Evolutionary conservation across 1,140 invertebrate species (phyloP).

Genomic region (Nomia melanderi): DNA sequence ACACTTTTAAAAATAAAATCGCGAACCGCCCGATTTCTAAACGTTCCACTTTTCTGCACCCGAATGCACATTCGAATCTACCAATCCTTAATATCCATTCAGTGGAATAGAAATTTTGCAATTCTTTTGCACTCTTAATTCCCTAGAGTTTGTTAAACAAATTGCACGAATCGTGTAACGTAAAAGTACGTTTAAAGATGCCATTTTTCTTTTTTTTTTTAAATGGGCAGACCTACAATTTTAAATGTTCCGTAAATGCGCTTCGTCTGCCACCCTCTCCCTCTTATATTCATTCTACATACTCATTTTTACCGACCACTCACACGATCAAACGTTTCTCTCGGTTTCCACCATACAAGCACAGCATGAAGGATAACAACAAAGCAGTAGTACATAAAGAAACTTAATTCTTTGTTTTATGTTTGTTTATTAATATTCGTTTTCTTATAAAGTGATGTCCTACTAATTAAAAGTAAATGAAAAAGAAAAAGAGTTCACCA

Average conservation of each 20-base stretch:
- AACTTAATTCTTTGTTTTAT: slow-evolving; percentile 61
- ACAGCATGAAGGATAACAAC: slow-evolving; percentile 63
- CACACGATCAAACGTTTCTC: slow-evolving; percentile 45
- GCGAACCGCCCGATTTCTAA: background rate
- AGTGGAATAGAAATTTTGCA: slow-evolving; percentile 51
- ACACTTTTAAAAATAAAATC: background rate
- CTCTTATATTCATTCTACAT: slow-evolving; percentile 55
- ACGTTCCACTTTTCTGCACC: background rate
- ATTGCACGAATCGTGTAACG: slow-evolving; percentile 40
- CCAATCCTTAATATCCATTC: slow-evolving; percentile 45
- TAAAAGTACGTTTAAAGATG: slow-evolving; percentile 47
- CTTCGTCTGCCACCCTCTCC: slow-evolving; percentile 72
- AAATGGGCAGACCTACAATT: slow-evolving; percentile 53
- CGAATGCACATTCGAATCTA: slow-evolving; percentile 20
- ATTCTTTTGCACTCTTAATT: slow-evolving; percentile 39
- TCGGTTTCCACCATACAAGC: slow-evolving; percentile 50
- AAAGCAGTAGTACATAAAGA: slow-evolving; percentile 62
- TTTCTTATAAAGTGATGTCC: slow-evolving; percentile 71
- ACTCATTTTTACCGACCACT: slow-evolving; percentile 48
- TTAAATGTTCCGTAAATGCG: slow-evolving; percentile 70
- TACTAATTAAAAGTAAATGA: slow-evolving; percentile 71
- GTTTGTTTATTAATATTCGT: slow-evolving; percentile 71
- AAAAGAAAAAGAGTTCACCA: slow-evolving; percentile 65
- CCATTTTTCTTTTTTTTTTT: slow-evolving; percentile 17
- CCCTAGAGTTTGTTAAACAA: slow-evolving; percentile 55